Percentiles rank a stretch among this genome's conserved stretches.
phyloP scores from a whole-genome alignment of 2,888 invertebrate genomes.

The Dynastes tityus region DNA sequence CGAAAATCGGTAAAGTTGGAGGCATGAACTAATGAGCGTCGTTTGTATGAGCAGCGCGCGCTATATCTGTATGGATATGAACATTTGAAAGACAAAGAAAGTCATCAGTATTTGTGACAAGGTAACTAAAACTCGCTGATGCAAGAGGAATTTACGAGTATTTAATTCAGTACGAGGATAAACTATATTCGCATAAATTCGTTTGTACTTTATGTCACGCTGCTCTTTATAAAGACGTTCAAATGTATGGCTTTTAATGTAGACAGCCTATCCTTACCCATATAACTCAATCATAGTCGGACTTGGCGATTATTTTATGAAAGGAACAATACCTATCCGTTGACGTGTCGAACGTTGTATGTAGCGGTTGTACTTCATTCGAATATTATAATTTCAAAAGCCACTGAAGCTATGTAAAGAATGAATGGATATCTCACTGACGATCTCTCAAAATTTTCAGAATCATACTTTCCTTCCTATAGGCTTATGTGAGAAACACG shows the following conservation, averaged over 20 bases:
- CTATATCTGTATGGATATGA: conserved; percentile 48
- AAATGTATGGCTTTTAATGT: conserved; percentile 43
- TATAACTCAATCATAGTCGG: conserved; percentile 38
- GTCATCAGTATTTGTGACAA: conserved; percentile 68
- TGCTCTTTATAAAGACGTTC: conserved; percentile 49
- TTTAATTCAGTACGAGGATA: conserved; percentile 66
- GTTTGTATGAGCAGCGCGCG: conserved; percentile 42
- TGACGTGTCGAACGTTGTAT: not conserved
- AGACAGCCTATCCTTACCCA: conserved; percentile 13
- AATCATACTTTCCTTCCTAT: no score
- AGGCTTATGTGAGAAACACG: no score
- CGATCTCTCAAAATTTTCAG: no score
- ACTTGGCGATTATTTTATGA: conserved; percentile 13
- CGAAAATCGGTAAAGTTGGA: conserved; percentile 45
- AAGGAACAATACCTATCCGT: conserved; percentile 19
- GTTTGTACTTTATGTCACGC: conserved; percentile 40
- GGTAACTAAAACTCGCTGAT: conserved; percentile 58
- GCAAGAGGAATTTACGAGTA: conserved; percentile 62
- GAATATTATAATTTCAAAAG: conserved; percentile 28
- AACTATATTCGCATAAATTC: conserved; percentile 61
- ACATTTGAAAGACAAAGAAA: conserved; percentile 60
- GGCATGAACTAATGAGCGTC: conserved; percentile 42
- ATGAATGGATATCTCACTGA: no score
- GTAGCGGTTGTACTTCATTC: not conserved
- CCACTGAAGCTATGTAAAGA: not conserved